Conservation (phyloP, 1,140 invertebrate genomes). For the Platyscapa corneri region DNA sequence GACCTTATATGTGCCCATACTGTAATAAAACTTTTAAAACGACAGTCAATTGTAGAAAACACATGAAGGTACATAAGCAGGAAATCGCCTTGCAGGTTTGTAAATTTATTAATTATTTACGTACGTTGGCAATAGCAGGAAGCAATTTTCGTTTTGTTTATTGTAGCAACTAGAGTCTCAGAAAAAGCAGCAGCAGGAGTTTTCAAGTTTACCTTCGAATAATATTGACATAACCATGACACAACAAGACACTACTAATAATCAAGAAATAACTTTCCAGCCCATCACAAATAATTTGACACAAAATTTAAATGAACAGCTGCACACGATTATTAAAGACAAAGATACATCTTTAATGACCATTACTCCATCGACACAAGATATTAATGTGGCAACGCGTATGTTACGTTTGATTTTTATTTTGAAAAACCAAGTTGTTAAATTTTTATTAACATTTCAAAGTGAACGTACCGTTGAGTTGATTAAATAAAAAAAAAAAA, state of each 20-base stretch:
- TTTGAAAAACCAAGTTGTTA: conserved; percentile 6
- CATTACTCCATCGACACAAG: background rate
- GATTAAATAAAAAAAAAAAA: background rate
- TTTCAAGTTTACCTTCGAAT: background rate
- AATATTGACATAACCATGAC: background rate
- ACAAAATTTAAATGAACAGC: conserved; percentile 63
- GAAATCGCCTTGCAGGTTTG: conserved; percentile 69
- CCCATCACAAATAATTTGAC: conserved; percentile 60
- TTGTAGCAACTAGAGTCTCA: conserved; percentile 63
- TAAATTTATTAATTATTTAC: background rate
- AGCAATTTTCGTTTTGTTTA: background rate
- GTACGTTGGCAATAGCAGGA: background rate
- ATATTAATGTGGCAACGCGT: conserved; percentile 12
- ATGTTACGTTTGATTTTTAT: conserved; percentile 20
- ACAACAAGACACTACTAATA: background rate
- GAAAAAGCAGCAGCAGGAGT: conserved; percentile 55
- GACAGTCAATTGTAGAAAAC: conserved; percentile 80
- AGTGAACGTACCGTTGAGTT: background rate
- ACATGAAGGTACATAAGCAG: conserved; percentile 82
- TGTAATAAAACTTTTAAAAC: conserved; percentile 84
- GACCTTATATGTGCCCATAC: conserved; percentile 83
- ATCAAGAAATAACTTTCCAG: conserved; percentile 60
- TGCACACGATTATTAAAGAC: conserved; percentile 54
- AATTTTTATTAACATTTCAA: background rate
- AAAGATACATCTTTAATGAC: conserved; percentile 58